phyloP scores from a whole-genome alignment of 2,797 vertebrate genomes.

The Macrochelys suwanniensis region DNA sequence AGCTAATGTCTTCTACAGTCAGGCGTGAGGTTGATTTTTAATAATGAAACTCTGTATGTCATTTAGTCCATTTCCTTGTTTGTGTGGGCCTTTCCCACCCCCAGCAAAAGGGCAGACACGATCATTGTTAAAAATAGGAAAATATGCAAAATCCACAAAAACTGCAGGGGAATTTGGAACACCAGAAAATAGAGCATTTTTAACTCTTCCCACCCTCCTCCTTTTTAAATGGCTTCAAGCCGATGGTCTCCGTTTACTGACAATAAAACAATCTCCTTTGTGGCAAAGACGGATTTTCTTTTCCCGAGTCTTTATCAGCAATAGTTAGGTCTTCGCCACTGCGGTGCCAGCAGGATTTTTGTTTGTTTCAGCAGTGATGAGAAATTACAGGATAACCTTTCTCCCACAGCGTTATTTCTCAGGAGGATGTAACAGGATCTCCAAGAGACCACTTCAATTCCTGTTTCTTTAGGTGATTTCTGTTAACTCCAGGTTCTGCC shows the following conservation, averaged over 20 bases:
- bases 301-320: accelerated
- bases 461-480: not conserved
- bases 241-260: not conserved
- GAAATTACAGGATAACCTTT: not conserved
- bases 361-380: not conserved
- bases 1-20: not conserved
- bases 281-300: accelerated
- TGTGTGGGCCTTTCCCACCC: not conserved
- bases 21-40: not conserved
- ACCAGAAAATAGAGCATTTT: not conserved
- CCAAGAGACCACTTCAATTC: not conserved
- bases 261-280: not conserved
- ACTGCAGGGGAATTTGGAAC: not conserved
- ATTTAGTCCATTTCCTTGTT: not conserved
- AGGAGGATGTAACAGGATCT: accelerated
- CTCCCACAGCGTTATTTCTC: not conserved
- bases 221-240: not conserved
- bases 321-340: not conserved
- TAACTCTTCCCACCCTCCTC: not conserved
- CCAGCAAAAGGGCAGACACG: not conserved
- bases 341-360: not conserved
- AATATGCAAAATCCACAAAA: slow-evolving; percentile 19
- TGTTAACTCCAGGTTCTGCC: not conserved
- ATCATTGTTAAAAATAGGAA: not conserved
- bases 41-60: not conserved